phyloP scores from a whole-genome alignment of 2,113 vertebrate genomes.

The Eulacestoma nigropectus region DNA sequence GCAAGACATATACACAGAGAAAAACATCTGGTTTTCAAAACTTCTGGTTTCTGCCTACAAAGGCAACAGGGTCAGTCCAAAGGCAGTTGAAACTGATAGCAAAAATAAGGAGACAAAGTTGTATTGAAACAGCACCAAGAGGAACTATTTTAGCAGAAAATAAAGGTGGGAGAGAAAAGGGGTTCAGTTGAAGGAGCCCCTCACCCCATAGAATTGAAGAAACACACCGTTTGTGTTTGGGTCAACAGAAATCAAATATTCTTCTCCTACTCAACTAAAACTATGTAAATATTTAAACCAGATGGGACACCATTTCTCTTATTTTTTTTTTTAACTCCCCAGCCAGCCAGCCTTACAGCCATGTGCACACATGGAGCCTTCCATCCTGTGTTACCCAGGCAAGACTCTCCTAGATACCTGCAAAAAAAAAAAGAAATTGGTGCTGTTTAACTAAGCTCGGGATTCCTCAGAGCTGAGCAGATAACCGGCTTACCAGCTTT shows the following conservation, averaged over 20 bases:
- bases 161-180: neutral
- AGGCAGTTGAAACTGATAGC: neutral
- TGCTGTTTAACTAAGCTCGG: neutral
- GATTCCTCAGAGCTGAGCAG: neutral
- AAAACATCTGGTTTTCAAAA: neutral
- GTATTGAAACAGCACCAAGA: neutral
- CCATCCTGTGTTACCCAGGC: neutral
- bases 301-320: neutral
- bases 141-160: neutral
- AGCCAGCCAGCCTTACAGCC: neutral
- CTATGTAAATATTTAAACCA: constrained; percentile 37
- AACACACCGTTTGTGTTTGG: neutral
- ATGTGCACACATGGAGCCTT: neutral
- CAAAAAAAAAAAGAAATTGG: neutral
- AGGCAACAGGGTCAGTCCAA: neutral
- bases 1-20: neutral
- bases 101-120: neutral
- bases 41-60: neutral
- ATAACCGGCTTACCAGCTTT: neutral
- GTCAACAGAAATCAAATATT: neutral
- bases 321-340: neutral
- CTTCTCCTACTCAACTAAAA: neutral
- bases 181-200: neutral
- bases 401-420: neutral
- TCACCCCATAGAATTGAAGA: neutral